Conservation (phyloP, 2,888 invertebrate genomes). For the Aproaerema taeniolella region DNA sequence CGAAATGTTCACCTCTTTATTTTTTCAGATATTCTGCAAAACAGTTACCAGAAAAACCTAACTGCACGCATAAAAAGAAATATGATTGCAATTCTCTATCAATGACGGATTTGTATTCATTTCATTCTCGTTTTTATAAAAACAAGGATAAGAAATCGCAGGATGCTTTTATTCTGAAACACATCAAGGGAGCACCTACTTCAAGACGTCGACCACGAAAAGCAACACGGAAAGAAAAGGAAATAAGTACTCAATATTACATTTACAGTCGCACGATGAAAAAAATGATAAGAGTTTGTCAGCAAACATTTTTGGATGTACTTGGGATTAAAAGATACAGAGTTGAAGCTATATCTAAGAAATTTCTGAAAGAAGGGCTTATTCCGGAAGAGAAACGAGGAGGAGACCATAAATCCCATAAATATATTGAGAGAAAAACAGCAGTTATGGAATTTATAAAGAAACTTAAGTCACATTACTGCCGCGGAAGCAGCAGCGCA, state of each 20-base stretch:
- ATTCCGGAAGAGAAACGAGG: neutral
- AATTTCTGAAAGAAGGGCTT: neutral
- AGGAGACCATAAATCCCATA: neutral
- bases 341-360: neutral
- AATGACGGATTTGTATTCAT: slow-evolving; percentile 7
- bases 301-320: neutral
- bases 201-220: slow-evolving; percentile 3
- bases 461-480: neutral
- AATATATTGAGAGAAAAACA: neutral
- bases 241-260: slow-evolving; percentile 4
- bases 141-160: slow-evolving; percentile 7
- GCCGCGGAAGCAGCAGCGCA: neutral
- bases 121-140: slow-evolving; percentile 9
- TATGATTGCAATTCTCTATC: slow-evolving; percentile 4
- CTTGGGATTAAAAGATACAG: slow-evolving; percentile 1
- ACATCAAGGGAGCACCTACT: slow-evolving; percentile 6
- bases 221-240: slow-evolving; percentile 4
- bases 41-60: slow-evolving; percentile 8
- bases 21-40: neutral
- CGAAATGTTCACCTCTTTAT: neutral
- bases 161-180: slow-evolving; percentile 8
- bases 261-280: neutral
- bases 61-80: slow-evolving; percentile 3
- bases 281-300: slow-evolving; percentile 7
- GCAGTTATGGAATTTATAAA: neutral